Percentiles rank a stretch among this genome's conserved stretches.
These are phyloP conservation scores for Noctua comes DNA, from an alignment of 2,888 invertebrate species.

Conservation along the genomic window DNA sequence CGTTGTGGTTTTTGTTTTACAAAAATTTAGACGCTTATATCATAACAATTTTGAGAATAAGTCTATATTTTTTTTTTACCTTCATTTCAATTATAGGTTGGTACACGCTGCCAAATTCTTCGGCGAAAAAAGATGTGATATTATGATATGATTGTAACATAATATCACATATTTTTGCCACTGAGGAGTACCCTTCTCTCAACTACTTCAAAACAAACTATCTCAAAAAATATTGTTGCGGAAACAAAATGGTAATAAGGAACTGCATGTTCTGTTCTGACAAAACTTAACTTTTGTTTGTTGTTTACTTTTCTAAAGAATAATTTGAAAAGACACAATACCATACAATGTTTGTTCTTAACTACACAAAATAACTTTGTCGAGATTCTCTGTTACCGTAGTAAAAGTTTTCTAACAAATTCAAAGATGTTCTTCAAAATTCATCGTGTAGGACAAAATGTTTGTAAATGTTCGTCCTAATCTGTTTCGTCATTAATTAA, in stretches of 20 bases:
- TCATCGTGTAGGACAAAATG: background rate
- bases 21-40: too few species aligned
- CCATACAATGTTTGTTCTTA: background rate
- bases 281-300: conserved; percentile 10
- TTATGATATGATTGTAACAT: background rate
- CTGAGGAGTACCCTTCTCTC: background rate
- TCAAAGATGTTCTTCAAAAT: conserved; percentile 10
- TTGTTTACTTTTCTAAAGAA: conserved; percentile 11
- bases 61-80: background rate
- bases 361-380: conserved; percentile 5
- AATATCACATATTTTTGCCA: background rate
- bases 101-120: background rate
- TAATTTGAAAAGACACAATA: background rate
- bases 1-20: too few species aligned
- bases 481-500: conserved; percentile 26
- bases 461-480: conserved; percentile 1
- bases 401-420: conserved; percentile 9
- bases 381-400: background rate
- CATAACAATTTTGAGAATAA: too few species aligned
- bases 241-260: background rate
- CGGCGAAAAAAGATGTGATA: background rate
- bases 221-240: background rate
- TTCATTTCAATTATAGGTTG: background rate
- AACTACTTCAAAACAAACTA: background rate
- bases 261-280: conserved; percentile 6